These are phyloP conservation scores for Myzus persicae DNA, from an alignment of 1,140 invertebrate species.

Conservation along the genomic window DNA sequence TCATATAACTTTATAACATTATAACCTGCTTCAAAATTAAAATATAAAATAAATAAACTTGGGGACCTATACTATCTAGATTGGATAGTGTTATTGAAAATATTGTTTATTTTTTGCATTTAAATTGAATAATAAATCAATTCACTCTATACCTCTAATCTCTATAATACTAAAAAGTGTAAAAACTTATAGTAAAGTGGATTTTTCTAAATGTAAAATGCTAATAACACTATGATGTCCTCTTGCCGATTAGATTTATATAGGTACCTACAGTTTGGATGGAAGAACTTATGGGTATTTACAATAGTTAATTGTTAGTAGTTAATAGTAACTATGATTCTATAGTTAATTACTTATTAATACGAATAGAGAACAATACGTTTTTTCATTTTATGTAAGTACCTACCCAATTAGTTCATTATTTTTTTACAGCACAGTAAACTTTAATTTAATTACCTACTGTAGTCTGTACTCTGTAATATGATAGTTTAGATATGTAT, in stretches of 20 bases:
- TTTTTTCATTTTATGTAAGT: background rate
- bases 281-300: background rate
- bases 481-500: background rate
- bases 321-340: background rate
- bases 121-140: background rate
- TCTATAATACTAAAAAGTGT: no score
- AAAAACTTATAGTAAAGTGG: background rate
- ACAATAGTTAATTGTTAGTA: background rate
- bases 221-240: background rate
- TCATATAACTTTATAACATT: no score
- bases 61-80: no score
- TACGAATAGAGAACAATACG: background rate
- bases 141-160: no score
- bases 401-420: background rate
- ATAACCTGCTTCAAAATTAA: no score
- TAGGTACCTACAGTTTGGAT: background rate
- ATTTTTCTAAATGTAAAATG: background rate
- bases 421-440: background rate
- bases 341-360: background rate
- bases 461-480: background rate
- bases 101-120: no score
- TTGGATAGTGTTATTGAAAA: no score
- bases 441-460: slow-evolving; percentile 6
- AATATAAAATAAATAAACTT: no score
- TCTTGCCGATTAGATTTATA: background rate